Evolutionary conservation across 1,140 invertebrate genomes (phyloP), one percentile per base, ranked within the genome.

Genomic region (Magallana ariakensis): DNA sequence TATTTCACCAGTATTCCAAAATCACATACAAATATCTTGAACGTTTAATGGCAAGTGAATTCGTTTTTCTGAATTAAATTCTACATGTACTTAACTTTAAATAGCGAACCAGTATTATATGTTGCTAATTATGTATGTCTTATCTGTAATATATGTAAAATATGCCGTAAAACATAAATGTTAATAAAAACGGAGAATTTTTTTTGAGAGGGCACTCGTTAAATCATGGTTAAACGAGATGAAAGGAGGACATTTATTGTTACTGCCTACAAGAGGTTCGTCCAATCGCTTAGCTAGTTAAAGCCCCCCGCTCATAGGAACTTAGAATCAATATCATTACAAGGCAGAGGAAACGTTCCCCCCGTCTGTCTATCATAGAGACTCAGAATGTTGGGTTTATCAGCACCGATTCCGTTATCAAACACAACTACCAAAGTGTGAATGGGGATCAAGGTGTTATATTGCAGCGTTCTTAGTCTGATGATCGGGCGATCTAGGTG

Each of bases 371-470:
- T 26, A 13, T 75, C 66, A 13, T 26, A 33, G n/a, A 70, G n/a
- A n/a, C 22, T 13, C 10, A 11, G 26, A 22, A 70, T 70, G 13
- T 9, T 13, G 58, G 9, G 15, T 19, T 75, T 75, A 75, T 75
- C 66, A 75, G 66, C 66, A 26, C 66, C 22, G 22, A 26, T 75
- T 75, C 19, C 66, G 66, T 75, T 75, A 75, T 75, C 66, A 26
- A 75, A 75, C 19, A 33, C 22, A 75, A 75, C 22, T 75, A 26
- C 66, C 66, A 6, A 75, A 75, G 66, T 33, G 22, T 75, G 66
- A 75, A 75, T 75, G 66, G 58, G 58, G 66, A 75, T 75, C 22
- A 26, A 75, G 19, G 66, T 75, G 66, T 75, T 75, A 26, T 19
- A 75, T 75, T 75, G 66, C 66, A 26, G 33, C 66, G 22, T 75